A percentile compares a stretch with the other conserved stretches of the same genome.
Evolutionary conservation across 2,797 vertebrate genomes (phyloP).

Genomic region (Jordanella pulchra): DNA sequence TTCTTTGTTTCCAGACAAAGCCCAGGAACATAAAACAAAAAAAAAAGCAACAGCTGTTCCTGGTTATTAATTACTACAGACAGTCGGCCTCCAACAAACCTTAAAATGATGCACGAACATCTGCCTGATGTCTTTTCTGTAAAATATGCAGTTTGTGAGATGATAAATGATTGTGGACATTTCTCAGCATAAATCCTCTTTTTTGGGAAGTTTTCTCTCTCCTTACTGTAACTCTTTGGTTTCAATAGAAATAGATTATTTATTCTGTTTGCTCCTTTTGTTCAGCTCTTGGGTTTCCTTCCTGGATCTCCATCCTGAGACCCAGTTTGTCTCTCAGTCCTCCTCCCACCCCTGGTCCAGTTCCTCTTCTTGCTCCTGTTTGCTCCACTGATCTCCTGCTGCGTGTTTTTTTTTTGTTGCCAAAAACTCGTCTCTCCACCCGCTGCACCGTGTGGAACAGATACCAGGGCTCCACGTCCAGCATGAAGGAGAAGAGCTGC

Average conservation of each 20-base stretch:
- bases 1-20: constrained; percentile 5
- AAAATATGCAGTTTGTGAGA: background rate
- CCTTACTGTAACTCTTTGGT: too few relatives aligned
- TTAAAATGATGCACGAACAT: background rate
- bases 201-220: too few relatives aligned
- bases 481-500: constrained; percentile 86
- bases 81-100: background rate
- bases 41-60: background rate
- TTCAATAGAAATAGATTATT: background rate
- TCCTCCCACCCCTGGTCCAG: background rate
- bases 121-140: background rate
- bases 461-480: constrained; percentile 75
- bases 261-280: background rate
- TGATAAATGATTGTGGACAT: background rate
- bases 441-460: constrained; percentile 84
- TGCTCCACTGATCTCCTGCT: background rate
- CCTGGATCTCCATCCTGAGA: background rate
- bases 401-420: accelerated
- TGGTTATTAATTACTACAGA: background rate
- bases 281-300: background rate
- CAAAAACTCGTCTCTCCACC: constrained; percentile 76
- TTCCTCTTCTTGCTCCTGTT: background rate
- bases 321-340: background rate
- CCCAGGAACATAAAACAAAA: background rate
- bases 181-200: background rate